Conservation (phyloP, 2,797 vertebrate species). For the Podarcis lilfordi region DNA sequence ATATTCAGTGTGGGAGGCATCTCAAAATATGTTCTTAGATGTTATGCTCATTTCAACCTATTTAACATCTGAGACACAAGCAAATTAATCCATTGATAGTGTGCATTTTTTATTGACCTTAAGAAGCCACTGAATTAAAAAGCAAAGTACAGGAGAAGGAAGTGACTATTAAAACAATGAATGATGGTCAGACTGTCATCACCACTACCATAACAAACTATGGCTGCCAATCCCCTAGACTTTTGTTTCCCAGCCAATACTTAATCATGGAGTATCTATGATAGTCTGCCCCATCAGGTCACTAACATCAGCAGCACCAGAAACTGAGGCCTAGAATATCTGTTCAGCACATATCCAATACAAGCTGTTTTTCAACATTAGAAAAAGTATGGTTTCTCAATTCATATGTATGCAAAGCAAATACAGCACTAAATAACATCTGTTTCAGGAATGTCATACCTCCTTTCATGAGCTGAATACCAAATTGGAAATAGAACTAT, state of each 20-base stretch:
- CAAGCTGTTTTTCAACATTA: background rate
- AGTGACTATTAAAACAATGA: no score
- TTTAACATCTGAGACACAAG: no score
- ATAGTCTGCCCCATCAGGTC: background rate
- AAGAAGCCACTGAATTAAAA: no score
- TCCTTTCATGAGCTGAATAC: no score
- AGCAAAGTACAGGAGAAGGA: no score
- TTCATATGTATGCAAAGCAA: background rate
- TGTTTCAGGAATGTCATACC: no score
- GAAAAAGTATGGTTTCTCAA: background rate
- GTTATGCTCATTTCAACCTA: background rate
- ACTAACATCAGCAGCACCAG: background rate
- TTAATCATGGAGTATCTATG: background rate
- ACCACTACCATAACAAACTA: no score
- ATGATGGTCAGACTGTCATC: no score
- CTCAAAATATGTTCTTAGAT: background rate
- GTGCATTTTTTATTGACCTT: no score
- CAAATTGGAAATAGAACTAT: no score
- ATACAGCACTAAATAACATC: background rate
- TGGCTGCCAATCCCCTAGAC: background rate
- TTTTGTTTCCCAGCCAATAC: background rate
- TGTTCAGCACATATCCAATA: background rate
- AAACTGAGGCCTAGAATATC: background rate
- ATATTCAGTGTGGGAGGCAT: background rate
- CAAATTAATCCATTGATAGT: no score